A percentile compares a stretch with the other conserved stretches of the same genome.
Conservation (phyloP, 2,113 vertebrate genomes). For the Cricetomys ansorgei region DNA sequence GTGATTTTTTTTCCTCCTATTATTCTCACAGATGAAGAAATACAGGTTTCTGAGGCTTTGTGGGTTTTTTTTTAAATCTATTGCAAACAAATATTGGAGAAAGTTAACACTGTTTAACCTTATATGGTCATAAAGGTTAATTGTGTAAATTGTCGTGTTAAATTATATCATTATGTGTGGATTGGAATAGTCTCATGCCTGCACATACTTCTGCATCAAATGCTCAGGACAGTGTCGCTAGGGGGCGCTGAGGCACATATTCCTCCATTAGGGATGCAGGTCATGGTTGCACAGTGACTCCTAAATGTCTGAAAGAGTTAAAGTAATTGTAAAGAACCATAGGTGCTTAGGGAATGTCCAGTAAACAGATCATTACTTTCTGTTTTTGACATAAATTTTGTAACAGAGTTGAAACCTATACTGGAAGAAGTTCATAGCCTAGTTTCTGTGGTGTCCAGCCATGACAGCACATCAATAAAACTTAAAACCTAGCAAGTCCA, state of each 20-base stretch:
- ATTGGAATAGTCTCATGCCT: neutral
- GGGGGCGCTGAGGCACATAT: neutral
- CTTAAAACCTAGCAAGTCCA: neutral
- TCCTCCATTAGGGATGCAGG: neutral
- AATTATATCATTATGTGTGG: neutral
- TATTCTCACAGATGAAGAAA: constrained; percentile 13
- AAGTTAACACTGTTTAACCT: neutral
- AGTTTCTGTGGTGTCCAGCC: neutral
- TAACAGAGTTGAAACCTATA: neutral
- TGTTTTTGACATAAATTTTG: neutral
- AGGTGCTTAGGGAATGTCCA: constrained; percentile 2
- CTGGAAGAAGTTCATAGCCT: neutral
- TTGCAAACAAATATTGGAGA: neutral
- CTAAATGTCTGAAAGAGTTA: neutral
- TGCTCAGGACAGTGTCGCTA: constrained; percentile 24
- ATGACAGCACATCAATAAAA: neutral
- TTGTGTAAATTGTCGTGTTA: neutral
- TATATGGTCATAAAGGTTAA: neutral
- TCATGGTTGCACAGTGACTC: neutral
- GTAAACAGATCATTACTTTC: neutral
- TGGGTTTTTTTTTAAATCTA: neutral
- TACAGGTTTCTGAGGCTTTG: neutral
- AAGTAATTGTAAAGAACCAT: neutral
- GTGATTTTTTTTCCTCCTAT: neutral
- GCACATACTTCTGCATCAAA: neutral